Evolutionary conservation across 2,888 invertebrate species (phyloP), one percentile per base, ranked within the genome.

Genomic region (Pogonocherus hispidulus): DNA sequence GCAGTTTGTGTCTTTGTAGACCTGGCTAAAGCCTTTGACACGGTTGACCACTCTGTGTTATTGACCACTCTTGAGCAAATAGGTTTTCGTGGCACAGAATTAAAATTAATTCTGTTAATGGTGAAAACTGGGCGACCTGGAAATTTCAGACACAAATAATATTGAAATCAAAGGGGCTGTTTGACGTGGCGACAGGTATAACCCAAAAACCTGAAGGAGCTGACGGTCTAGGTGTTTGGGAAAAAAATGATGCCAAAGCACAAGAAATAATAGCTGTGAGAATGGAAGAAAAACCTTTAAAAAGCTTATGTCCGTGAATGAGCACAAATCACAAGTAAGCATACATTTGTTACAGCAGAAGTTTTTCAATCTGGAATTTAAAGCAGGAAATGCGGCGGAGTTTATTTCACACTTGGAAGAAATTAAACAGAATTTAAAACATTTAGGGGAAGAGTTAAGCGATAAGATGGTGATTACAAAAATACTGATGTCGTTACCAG

Each of bases 281-380:
- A 49, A 67, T 78, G 55, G 76, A 75, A 22, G 73, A 76, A 55
- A 73, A 72, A 52, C 63, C 67, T 22, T 6, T 77, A 11, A 71
- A n/a, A n/a, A n/a, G n/a, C 66, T 14, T 75, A 79, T 64, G 67
- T 79, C 11, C 46, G 56, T 77, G 19, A 76, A 74, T 68, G 77
- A 78, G 35, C 63, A 69, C n/a, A 68, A 76, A 65, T 76, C 73
- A 9, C 67, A 67, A 37, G 70, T 76, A 8, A 77, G 71, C 55
- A 55, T 73, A 14, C 76, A 77, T 67, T 51, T 75, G 55, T 44
- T 76, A 41, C 66, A 72, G 20, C 70, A 77, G 47, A 68, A 63
- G 44, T 75, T 76, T 65, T 76, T 73, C 55, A 69, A 27, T 16
- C 14, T 74, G 4, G 68, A 73, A 52, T 76, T 62, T 57, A 64